Base-by-base conservation (phyloP, 2,797 vertebrate species). In the Echeneis naucrates region DNA sequence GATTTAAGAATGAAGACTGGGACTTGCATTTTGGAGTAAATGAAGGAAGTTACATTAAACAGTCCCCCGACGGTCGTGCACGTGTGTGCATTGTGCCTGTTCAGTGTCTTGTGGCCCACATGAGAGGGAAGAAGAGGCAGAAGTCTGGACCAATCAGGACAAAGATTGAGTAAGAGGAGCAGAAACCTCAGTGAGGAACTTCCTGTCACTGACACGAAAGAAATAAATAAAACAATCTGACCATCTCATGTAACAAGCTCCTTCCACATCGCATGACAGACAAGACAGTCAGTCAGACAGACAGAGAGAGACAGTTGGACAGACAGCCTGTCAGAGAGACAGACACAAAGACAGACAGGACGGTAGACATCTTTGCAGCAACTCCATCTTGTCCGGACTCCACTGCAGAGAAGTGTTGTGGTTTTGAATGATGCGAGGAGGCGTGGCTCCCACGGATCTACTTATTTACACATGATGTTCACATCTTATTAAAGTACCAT, bases 381-480 rank as follows among this genome's bases (percentile, higher is more conserved):
- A 85, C 79, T 48, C 70, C 73, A 3, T 38, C 23, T 35, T 35
- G 78, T 64, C 30, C 30, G 53, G 77, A 72, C 60, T 10, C 33
- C 10, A 9, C 77, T 83, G 83, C 88, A 89, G 80, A 83, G 78
- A 64, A 75, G 75, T 70, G 68, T 84, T 83, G 58, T 83, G 64
- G 52, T 73, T 58, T 59, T 42, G 14, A 47, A 63, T 64, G 72
- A 79, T 38, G 38, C 44, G 74, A 72, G 66, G 63, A 67, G 78
- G 84, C 78, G 74, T 63, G 64, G 78, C 66, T 55, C 80, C 87
- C 61, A 85, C 80, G 83, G 83, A 54, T 79, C 80, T 6, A 30
- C 30, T 30, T 88, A 91, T 92, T 81, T 92, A 92, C 91, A 93
- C 61, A 26, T 83, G 88, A 80, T 81, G 79, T 86, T 87, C 86